Percentiles rank a stretch among this genome's conserved stretches.
These are phyloP conservation scores for Pluvialis apricaria DNA, from an alignment of 2,113 vertebrate species.

Conservation along the genomic window DNA sequence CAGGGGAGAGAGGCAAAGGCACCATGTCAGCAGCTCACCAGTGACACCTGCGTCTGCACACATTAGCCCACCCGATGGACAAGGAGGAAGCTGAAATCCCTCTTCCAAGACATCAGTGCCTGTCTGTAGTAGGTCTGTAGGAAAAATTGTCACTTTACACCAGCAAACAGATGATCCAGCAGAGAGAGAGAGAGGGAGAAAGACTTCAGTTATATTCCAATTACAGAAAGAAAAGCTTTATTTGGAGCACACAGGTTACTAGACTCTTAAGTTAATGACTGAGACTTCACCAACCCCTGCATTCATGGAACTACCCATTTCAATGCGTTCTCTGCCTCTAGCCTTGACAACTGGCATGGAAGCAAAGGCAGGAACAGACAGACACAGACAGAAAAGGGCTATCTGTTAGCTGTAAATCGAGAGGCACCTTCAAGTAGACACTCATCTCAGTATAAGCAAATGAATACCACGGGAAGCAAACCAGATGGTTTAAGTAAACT, in stretches of 20 bases:
- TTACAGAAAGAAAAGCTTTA: neutral
- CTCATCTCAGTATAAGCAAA: neutral
- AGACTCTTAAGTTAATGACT: neutral
- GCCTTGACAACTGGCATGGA: neutral
- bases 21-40: neutral
- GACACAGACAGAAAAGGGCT: neutral
- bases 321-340: neutral
- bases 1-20: neutral
- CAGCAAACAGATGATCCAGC: neutral
- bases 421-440: neutral
- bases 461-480: neutral
- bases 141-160: neutral
- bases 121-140: neutral
- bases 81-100: neutral
- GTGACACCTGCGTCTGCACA: neutral
- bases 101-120: neutral
- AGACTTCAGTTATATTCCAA: neutral
- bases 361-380: neutral
- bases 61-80: neutral
- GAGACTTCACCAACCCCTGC: neutral
- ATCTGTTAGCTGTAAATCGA: rapidly evolving
- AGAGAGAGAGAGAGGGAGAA: no score
- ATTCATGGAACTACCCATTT: neutral
- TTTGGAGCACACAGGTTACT: neutral
- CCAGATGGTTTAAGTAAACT: neutral